These are phyloP conservation scores for Noctua pronuba DNA, from an alignment of 2,888 invertebrate species.

Conservation along the genomic window DNA sequence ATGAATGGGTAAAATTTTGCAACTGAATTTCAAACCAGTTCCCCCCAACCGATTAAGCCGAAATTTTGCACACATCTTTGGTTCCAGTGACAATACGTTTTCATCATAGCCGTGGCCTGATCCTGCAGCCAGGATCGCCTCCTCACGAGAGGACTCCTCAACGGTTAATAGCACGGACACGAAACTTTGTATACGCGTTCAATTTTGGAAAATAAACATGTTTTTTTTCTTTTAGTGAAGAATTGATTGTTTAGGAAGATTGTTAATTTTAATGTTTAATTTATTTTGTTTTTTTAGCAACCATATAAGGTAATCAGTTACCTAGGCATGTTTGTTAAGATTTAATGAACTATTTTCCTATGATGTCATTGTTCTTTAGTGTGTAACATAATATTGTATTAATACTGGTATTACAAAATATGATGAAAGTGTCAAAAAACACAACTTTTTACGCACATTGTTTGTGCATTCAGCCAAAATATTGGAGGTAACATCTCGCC, in stretches of 20 bases:
- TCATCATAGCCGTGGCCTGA: not conserved
- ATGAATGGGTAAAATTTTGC: not conserved
- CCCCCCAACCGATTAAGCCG: not conserved
- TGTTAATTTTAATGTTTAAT: no score
- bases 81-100: not conserved
- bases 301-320: not conserved
- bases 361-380: slow-evolving; percentile 6
- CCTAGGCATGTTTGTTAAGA: not conserved
- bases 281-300: not conserved
- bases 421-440: not conserved
- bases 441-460: not conserved
- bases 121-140: not conserved
- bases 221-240: not conserved
- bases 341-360: slow-evolving; percentile 13
- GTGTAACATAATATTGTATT: not conserved
- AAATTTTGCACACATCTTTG: not conserved
- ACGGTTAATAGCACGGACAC: not conserved
- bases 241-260: no score
- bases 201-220: not conserved
- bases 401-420: slow-evolving; percentile 11
- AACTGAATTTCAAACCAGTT: not conserved
- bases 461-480: not conserved
- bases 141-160: not conserved
- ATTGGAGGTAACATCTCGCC: not conserved
- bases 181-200: not conserved